Base-by-base conservation (phyloP, 2,797 vertebrate genomes). In the Apodemus agrarius region DNA sequence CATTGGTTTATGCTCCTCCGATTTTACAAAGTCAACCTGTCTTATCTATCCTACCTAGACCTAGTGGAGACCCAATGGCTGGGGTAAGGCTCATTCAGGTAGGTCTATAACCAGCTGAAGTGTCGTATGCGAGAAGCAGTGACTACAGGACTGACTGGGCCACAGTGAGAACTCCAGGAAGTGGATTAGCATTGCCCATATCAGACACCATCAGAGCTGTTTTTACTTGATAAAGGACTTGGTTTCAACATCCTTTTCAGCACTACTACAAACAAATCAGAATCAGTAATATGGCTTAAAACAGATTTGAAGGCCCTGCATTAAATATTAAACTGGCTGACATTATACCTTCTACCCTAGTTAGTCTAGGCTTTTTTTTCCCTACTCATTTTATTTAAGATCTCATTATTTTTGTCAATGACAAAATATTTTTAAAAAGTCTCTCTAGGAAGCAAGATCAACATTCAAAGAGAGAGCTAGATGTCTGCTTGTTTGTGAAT, bases 281-380 rank as follows among this genome's bases (percentile, higher is more conserved):
- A 90, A 83, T 31, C 72, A n/a, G 59, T 31, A 84, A 84, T 61
- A n/a, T 13, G 34, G 34, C 43, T 52, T 49, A 49, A 94, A 49
- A 52, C 57, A 17, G 4, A 17, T 29, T 0, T 63, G 57, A 93
- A 83, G 13, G 22, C 43, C 72, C n/a, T 74, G 29, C 21, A 31
- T 94, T 81, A 80, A n/a, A 34, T 81, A 31, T 94, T 81, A 80
- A n/a, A 34, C 78, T 87, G 83, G 75, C 40, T 76, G 69, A 91
- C 26, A 16, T 87, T 46, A 59, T 13, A 12, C 34, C n/a, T 31
- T 93, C 89, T 7, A 21, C 29, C 19, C 59, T 80, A 78, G n/a
- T 69, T 59, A 92, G 72, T 72, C 54, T 80, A 8, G 46, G 24
- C 46, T 49, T 29, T n/a, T n/a, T 69, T 29, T 31, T 67, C 59